Conservation (phyloP, 2,113 vertebrate species). For the Ia io region DNA sequence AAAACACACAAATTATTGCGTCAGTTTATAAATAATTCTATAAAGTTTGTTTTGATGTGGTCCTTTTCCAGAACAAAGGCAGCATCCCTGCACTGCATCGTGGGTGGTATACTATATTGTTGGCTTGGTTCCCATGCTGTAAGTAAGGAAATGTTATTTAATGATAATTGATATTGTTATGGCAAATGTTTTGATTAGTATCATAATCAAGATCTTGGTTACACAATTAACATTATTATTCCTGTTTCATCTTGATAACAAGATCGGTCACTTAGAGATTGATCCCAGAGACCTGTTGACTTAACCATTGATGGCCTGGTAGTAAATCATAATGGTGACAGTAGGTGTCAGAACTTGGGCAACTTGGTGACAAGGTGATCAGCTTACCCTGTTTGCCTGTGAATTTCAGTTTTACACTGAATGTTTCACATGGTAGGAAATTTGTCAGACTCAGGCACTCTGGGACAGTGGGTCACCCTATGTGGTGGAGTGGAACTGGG, state of each 20-base stretch:
- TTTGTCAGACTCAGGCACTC: neutral
- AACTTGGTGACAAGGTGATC: neutral
- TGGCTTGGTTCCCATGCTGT: slow-evolving; percentile 68
- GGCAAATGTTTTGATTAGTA: slow-evolving; percentile 75
- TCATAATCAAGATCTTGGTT: slow-evolving; percentile 75
- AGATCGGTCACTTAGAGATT: slow-evolving; percentile 65
- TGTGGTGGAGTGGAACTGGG: too few relatives aligned
- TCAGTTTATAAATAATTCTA: slow-evolving; percentile 67
- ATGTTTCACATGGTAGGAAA: neutral
- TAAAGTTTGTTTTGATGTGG: slow-evolving; percentile 66
- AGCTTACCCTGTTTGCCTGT: neutral
- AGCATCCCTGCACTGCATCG: slow-evolving; percentile 26
- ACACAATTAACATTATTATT: slow-evolving; percentile 73
- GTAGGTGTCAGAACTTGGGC: neutral
- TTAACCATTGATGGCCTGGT: slow-evolving; percentile 54
- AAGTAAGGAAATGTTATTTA: slow-evolving; percentile 74
- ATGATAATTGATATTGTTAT: slow-evolving; percentile 76
- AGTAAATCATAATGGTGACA: neutral
- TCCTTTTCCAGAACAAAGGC: slow-evolving; percentile 57
- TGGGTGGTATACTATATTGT: slow-evolving; percentile 72
- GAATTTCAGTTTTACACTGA: neutral
- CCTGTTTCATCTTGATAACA: slow-evolving; percentile 72
- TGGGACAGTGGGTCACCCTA: neutral
- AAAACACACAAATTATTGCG: neutral
- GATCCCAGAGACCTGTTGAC: slow-evolving; percentile 44